These are phyloP conservation scores for Amiota mariae DNA, from an alignment of 2,888 invertebrate species.

Conservation along the genomic window DNA sequence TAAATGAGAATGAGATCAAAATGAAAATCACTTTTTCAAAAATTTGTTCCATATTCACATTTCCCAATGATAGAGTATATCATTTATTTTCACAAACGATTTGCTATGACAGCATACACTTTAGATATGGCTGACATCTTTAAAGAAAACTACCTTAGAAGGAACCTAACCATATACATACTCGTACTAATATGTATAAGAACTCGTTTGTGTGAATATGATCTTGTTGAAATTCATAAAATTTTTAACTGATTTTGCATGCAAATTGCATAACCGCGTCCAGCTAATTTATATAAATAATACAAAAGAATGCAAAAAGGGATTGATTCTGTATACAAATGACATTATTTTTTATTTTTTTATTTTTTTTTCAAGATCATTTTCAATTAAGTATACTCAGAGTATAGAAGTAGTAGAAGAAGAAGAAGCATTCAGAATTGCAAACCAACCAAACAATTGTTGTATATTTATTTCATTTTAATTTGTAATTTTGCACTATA, in stretches of 20 bases:
- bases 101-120: conserved; percentile 20
- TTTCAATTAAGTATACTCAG: conserved; percentile 49
- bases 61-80: too few relatives aligned
- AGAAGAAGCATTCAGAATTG: conserved; percentile 39
- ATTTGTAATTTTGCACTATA: conserved; percentile 66
- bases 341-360: too few relatives aligned
- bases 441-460: conserved; percentile 34
- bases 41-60: conserved; percentile 27
- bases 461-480: conserved; percentile 63
- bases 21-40: conserved; percentile 18
- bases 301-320: background rate
- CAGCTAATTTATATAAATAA: conserved; percentile 52
- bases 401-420: conserved; percentile 29
- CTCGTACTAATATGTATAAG: too few relatives aligned
- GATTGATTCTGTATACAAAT: conserved; percentile 1
- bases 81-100: conserved; percentile 2
- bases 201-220: background rate
- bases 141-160: too few relatives aligned
- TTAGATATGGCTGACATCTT: conserved; percentile 21
- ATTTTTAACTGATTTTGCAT: conserved; percentile 39
- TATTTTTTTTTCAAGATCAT: conserved; percentile 41
- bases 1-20: background rate
- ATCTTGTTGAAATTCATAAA: too few relatives aligned
- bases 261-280: conserved; percentile 63
- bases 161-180: too few relatives aligned